Conservation (phyloP, 64 coral and sea anemone genomes). For the Acropora yongei region DNA sequence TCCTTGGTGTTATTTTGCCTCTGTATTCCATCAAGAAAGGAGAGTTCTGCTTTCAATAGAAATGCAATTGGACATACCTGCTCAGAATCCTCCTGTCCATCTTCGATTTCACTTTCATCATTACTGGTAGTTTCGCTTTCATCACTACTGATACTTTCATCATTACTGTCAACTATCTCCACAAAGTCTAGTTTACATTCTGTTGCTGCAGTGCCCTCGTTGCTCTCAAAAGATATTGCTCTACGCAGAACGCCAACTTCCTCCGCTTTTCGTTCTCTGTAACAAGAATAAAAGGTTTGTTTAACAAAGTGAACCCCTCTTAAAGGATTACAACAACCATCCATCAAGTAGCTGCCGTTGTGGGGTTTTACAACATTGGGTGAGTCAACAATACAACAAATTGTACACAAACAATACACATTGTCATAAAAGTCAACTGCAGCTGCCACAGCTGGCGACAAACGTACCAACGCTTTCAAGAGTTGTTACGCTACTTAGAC, state of each 20-base stretch:
- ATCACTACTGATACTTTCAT: slow-evolving; percentile 17
- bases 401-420: too few species aligned
- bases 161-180: slow-evolving; percentile 19
- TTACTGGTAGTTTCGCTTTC: slow-evolving; percentile 18
- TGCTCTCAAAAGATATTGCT: slow-evolving; percentile 36
- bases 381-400: too few species aligned
- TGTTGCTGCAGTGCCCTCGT: background rate
- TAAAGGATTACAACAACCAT: too few species aligned
- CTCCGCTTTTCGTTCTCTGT: slow-evolving; percentile 6
- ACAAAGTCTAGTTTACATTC: background rate
- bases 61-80: slow-evolving; percentile 11
- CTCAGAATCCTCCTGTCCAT: background rate
- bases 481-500: background rate
- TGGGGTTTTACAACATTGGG: background rate
- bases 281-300: background rate
- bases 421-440: too few species aligned
- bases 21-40: background rate
- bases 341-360: background rate
- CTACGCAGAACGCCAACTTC: background rate
- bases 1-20: background rate
- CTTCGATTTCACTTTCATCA: slow-evolving; percentile 28
- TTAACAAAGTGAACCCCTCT: too few species aligned
- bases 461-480: background rate
- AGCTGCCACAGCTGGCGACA: background rate
- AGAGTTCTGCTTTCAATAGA: slow-evolving; percentile 22